A percentile compares a stretch with the other conserved stretches of the same genome.
Conservation (phyloP, 1,140 invertebrate species). For the Nasonia vitripennis region DNA sequence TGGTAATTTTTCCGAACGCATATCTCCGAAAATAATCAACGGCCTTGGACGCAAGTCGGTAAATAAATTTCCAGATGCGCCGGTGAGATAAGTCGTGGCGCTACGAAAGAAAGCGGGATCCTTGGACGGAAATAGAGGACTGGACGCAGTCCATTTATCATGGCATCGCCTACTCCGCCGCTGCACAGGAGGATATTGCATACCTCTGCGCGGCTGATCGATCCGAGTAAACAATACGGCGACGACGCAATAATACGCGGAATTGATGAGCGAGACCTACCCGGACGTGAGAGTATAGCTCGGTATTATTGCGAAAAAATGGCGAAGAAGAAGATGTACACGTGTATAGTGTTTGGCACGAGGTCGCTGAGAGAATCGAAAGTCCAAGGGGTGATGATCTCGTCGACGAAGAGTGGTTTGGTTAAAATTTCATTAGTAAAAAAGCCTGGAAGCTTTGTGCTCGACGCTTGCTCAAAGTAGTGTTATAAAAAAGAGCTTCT, state of each 20-base stretch:
- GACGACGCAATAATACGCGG: not conserved
- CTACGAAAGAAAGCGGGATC: not conserved
- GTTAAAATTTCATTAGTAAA: not conserved
- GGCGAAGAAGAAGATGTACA: no score
- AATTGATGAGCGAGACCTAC: not conserved
- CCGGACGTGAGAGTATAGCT: no score
- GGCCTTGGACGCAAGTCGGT: not conserved
- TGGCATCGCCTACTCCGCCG: not conserved
- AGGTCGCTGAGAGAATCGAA: not conserved
- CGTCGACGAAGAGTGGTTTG: not conserved
- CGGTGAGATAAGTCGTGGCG: not conserved
- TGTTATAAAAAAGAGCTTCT: not conserved
- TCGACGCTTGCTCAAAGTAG: not conserved
- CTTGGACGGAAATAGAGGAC: not conserved
- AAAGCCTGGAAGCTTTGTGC: not conserved
- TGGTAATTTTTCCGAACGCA: no score
- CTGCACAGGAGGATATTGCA: not conserved
- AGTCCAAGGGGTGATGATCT: not conserved
- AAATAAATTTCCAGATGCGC: not conserved
- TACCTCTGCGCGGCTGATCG: not conserved
- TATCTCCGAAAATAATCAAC: not conserved
- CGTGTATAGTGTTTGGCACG: not conserved
- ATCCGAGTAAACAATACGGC: not conserved
- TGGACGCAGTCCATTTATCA: not conserved
- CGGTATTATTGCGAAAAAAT: no score